phyloP scores from a whole-genome alignment of 2,113 vertebrate species.

The Oostethus manadensis region DNA sequence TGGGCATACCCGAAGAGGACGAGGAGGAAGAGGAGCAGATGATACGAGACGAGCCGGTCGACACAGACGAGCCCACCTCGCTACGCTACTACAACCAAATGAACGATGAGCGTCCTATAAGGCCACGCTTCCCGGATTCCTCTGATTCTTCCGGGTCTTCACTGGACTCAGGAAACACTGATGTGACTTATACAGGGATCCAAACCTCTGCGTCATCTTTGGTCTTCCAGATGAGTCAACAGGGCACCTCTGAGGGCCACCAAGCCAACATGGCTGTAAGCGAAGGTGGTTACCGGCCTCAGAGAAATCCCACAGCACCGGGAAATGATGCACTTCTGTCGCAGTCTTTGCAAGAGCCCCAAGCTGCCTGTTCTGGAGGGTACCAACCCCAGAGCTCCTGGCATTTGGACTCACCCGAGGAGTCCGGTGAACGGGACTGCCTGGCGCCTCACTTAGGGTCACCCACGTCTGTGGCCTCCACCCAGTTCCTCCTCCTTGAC shows the following conservation, averaged over 20 bases:
- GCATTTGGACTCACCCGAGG: slow-evolving; percentile 76
- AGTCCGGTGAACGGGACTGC: slow-evolving; percentile 65
- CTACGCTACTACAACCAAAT: slow-evolving; percentile 84
- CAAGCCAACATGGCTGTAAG: slow-evolving; percentile 21
- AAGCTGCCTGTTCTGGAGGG: slow-evolving; percentile 61
- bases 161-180: slow-evolving; percentile 68
- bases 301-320: slow-evolving; percentile 38
- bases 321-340: slow-evolving; percentile 17
- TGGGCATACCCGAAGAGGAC: slow-evolving; percentile 75
- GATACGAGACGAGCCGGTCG: slow-evolving; percentile 66
- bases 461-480: slow-evolving; percentile 88
- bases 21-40: slow-evolving; percentile 52
- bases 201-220: slow-evolving; percentile 77
- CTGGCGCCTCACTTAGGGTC: slow-evolving; percentile 82
- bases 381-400: slow-evolving; percentile 88
- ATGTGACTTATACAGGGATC: slow-evolving; percentile 90
- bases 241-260: slow-evolving; percentile 40
- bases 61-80: slow-evolving; percentile 74
- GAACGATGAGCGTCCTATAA: slow-evolving; percentile 77
- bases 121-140: slow-evolving; percentile 55
- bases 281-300: slow-evolving; percentile 55
- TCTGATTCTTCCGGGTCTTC: slow-evolving; percentile 75
- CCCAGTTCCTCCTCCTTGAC: slow-evolving; percentile 88
- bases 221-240: slow-evolving; percentile 65
- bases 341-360: slow-evolving; percentile 21